Evolutionary conservation across 2,113 vertebrate genomes (phyloP), one percentile per base, ranked within the genome.

Genomic region (Misgurnus anguillicaudatus): DNA sequence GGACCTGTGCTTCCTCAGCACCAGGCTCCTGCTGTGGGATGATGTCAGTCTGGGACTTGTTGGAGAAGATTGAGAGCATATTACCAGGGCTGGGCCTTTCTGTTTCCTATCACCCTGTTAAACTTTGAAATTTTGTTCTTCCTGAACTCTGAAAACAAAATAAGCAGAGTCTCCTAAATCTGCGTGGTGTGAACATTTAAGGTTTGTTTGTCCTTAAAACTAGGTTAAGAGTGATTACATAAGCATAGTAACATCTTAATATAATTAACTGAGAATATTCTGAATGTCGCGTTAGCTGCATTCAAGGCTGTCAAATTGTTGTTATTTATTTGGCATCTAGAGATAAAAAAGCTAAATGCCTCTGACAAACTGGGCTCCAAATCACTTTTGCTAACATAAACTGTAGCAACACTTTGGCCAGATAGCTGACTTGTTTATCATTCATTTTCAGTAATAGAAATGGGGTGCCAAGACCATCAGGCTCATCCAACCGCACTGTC

Each of bases 241-340:
- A 72, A 85, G 66, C 58, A 58, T 68, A 80, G 78, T 75, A 45
- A 38, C 78, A 65, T 65, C 47, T 69, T 65, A 75, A 79, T 65
- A 67, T 68, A 78, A 78, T 83, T 78, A 70, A 57, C 38, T 24
- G 78, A 48, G 58, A 78, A 77, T 68, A 65, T 77, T 61, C 61
- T 24, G 38, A 69, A 75, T 74, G 69, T 77, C 53, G 83, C 67
- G 69, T 78, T 74, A 53, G 41, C 60, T 6, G 63, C 64, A 61
- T 78, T 9, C 70, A 19, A 73, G 77, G 51, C 17, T 45, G n/a
- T 61, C 57, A 17, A 14, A 74, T 31, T 21, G 6, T 57, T 5
- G 17, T 47, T 74, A 57, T 47, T 74, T 3, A 51, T 64, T 64
- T 75, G 60, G 10, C 60, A 38, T 19, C 41, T 36, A 16, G 16